phyloP scores from a whole-genome alignment of 1,140 invertebrate species.

The Oedothorax gibbosus region DNA sequence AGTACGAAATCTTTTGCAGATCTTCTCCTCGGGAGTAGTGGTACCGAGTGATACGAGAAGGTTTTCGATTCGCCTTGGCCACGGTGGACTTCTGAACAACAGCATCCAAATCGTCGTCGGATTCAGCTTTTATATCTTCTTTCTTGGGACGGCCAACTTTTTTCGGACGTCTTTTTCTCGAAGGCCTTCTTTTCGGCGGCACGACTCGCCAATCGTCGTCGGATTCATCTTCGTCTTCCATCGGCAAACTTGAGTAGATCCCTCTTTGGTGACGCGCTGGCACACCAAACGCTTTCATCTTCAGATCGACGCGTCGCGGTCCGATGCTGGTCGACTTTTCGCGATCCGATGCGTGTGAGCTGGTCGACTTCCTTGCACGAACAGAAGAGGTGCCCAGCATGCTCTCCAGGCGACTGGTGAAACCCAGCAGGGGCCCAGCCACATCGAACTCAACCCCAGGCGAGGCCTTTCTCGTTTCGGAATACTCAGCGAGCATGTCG shows the following conservation, averaged over 20 bases:
- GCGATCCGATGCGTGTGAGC: not conserved
- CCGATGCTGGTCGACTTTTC: not conserved
- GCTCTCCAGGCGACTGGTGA: not conserved
- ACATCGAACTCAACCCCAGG: not conserved
- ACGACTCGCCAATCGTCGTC: not conserved
- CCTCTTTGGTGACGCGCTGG: not conserved
- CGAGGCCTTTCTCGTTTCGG: not conserved
- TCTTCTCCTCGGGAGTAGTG: not conserved
- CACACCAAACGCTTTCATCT: not conserved
- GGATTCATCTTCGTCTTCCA: not conserved
- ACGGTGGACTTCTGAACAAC: not conserved
- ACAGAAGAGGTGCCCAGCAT: no score
- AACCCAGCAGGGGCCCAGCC: not conserved
- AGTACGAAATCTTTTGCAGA: not conserved
- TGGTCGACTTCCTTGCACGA: not conserved
- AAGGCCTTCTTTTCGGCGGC: not conserved
- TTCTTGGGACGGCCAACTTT: not conserved
- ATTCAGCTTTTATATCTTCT: not conserved
- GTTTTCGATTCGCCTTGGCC: not conserved
- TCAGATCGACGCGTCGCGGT: not conserved
- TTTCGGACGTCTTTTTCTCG: not conserved
- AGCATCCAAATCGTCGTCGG: not conserved
- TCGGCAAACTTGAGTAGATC: not conserved
- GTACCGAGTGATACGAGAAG: not conserved
- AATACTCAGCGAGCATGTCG: not conserved